These are phyloP conservation scores for Caenorhabditis sp. DNA, from an alignment of 2,888 invertebrate genomes.

Conservation along the genomic window DNA sequence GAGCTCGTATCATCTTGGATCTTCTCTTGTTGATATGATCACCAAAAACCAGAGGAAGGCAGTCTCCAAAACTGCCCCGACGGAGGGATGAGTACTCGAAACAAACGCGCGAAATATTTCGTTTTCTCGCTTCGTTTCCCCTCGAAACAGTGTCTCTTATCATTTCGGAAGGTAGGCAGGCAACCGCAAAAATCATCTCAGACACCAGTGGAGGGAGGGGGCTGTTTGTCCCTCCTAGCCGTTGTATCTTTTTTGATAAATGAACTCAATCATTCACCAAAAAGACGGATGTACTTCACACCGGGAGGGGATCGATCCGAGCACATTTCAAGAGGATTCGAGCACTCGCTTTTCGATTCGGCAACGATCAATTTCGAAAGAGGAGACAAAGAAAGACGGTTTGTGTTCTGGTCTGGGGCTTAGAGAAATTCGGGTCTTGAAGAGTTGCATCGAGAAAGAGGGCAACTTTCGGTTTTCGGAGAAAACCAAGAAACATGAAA, in stretches of 20 bases:
- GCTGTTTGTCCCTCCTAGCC: background rate
- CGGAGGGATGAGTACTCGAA: slow-evolving; percentile 50
- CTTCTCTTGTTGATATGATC: slow-evolving; percentile 36
- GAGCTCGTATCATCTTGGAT: background rate
- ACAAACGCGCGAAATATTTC: slow-evolving; percentile 48
- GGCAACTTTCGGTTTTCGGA: background rate
- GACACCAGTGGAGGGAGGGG: background rate
- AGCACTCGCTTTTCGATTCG: slow-evolving; percentile 6
- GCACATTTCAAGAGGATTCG: slow-evolving; percentile 10
- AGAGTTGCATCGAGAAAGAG: no score
- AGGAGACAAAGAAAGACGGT: background rate
- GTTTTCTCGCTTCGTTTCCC: background rate
- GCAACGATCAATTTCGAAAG: slow-evolving; percentile 1
- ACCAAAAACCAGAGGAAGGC: slow-evolving; percentile 43
- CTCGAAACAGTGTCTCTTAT: slow-evolving; percentile 16
- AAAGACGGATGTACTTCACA: slow-evolving; percentile 60
- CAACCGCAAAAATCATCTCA: slow-evolving; percentile 7
- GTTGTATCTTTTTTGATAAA: slow-evolving; percentile 42
- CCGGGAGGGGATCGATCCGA: slow-evolving; percentile 3
- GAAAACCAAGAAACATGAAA: background rate
- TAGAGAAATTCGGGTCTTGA: no score
- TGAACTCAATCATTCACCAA: slow-evolving; percentile 51
- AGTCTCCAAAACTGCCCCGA: slow-evolving; percentile 1
- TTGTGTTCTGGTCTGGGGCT: no score
- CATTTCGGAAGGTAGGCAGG: slow-evolving; percentile 18